Evolutionary conservation across 2,113 vertebrate species (phyloP), one percentile per base, ranked within the genome.

Genomic region (Crocuta crocuta): DNA sequence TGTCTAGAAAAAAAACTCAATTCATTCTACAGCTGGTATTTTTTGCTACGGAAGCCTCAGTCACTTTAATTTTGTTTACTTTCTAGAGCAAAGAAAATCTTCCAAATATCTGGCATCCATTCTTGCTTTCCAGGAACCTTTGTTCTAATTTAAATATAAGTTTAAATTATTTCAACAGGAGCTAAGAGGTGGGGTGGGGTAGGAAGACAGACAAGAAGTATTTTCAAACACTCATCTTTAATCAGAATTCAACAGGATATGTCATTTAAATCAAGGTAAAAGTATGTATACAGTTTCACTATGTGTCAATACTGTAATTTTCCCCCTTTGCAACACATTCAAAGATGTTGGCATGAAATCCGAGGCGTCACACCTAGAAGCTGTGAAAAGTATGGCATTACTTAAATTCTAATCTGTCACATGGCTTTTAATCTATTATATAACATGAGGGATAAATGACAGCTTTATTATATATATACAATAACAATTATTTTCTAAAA

Each of bases 251-350:
- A 21, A 53, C 0, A 45, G 4, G 9, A 73, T 45, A 85, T 71
- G 5, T 45, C 63, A 74, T 50, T 83, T 89, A 81, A 88, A 53
- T 84, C 21, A 89, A 97, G 19, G 6, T 16, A 85, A 97, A 50
- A 35, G 4, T 65, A 50, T 55, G 21, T 79, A 2, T 55, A 66
- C 3, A 45, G 2, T 66, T 13, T 95, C 43, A 74, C 1, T 48
- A 23, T 58, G 17, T 68, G 15, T 76, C 33, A 91, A 48, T 4
- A 15, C 12, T 66, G 50, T 10, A 61, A 55, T 19, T 53, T 2
- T 8, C 7, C 6, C 9, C 5, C 1, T 45, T 89, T 94, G 48
- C 5, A 68, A 55, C 2, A 79, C 3, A 94, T 65, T 90, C n/a
- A 73, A 6, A 81, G 24, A 76, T 6, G 1, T 10, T 97, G 17